Conservation (phyloP, 2,113 vertebrate species). For the Lethenteron camtschaticum region DNA sequence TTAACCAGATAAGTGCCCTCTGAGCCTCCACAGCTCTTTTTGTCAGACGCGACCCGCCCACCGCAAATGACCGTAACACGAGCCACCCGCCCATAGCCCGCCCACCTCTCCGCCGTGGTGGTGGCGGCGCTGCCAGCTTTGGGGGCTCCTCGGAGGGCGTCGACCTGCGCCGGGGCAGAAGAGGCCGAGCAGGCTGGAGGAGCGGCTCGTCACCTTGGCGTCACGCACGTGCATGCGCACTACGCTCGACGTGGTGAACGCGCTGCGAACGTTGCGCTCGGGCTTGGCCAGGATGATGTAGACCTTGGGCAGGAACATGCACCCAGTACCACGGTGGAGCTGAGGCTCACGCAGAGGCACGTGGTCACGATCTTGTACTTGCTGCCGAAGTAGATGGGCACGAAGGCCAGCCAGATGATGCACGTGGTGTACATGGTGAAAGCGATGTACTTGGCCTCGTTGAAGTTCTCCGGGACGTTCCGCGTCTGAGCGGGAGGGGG, state of each 20-base stretch:
- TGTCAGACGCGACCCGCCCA: too few species aligned
- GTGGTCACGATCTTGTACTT: conserved; percentile 99
- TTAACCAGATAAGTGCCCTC: too few species aligned
- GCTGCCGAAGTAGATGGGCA: conserved; percentile 96
- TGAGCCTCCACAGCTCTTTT: too few species aligned
- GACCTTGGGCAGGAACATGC: conserved; percentile 99
- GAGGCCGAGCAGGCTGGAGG: conserved; percentile 78
- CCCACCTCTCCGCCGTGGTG: too few species aligned
- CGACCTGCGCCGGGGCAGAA: conserved; percentile 20
- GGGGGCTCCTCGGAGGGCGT: too few species aligned
- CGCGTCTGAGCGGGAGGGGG: conserved; percentile 26
- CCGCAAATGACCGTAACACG: too few species aligned
- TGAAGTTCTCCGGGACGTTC: conserved; percentile 94
- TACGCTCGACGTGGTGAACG: conserved; percentile 94
- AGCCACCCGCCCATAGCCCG: too few species aligned
- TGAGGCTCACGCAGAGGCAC: conserved; percentile 90
- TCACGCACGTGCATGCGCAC: conserved; percentile 97
- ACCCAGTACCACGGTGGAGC: conserved; percentile 88
- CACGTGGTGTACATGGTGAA: conserved; percentile 99
- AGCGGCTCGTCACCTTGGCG: conserved; percentile 54
- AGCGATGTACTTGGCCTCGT: conserved; percentile 93
- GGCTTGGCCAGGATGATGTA: conserved; percentile 98
- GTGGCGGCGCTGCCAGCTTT: too few species aligned
- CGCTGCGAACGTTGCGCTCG: conserved; percentile 88
- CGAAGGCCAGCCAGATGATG: conserved; percentile 96